Evolutionary conservation across 2,113 vertebrate species (phyloP).

Genomic region (Dendropsophus ebraccatus): DNA sequence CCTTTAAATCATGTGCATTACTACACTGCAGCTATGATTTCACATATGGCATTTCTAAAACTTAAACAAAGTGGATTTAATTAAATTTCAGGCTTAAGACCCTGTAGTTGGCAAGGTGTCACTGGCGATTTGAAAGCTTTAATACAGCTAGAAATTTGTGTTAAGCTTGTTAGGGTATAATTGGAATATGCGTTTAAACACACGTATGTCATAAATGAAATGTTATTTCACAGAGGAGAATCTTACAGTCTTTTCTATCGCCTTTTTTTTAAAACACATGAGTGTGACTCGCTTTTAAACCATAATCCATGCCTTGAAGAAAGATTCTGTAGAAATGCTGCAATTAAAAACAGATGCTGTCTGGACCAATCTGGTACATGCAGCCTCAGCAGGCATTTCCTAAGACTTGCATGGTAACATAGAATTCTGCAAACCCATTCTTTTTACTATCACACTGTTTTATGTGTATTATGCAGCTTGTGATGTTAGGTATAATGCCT

Average conservation of each 20-base stretch:
- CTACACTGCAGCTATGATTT: slow-evolving; percentile 43
- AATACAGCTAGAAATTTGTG: slow-evolving; percentile 43
- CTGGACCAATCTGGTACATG: slow-evolving; percentile 56
- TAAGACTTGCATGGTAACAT: slow-evolving; percentile 48
- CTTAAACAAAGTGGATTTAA: slow-evolving; percentile 50
- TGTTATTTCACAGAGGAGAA: slow-evolving; percentile 54
- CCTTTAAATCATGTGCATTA: slow-evolving; percentile 55
- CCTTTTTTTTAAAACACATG: slow-evolving; percentile 53
- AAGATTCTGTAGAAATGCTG: slow-evolving; percentile 55
- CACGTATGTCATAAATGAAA: slow-evolving; percentile 56
- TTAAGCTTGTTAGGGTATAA: slow-evolving; percentile 58
- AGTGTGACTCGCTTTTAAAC: slow-evolving; percentile 55
- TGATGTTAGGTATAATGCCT: slow-evolving; percentile 17
- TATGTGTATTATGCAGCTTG: slow-evolving; percentile 14
- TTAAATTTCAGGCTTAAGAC: slow-evolving; percentile 51
- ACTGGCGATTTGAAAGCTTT: slow-evolving; percentile 33
- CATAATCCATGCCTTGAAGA: slow-evolving; percentile 59
- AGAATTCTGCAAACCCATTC: slow-evolving; percentile 40
- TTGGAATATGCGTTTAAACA: slow-evolving; percentile 48
- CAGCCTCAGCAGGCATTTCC: slow-evolving; percentile 56
- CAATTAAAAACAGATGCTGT: slow-evolving; percentile 60
- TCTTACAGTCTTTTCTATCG: slow-evolving; percentile 46
- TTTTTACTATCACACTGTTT: slow-evolving; percentile 22
- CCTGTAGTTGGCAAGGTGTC: slow-evolving; percentile 55
- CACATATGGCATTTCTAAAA: slow-evolving; percentile 38